phyloP scores from a whole-genome alignment of 1,140 invertebrate species.

The Centruroides sculpturatus region DNA sequence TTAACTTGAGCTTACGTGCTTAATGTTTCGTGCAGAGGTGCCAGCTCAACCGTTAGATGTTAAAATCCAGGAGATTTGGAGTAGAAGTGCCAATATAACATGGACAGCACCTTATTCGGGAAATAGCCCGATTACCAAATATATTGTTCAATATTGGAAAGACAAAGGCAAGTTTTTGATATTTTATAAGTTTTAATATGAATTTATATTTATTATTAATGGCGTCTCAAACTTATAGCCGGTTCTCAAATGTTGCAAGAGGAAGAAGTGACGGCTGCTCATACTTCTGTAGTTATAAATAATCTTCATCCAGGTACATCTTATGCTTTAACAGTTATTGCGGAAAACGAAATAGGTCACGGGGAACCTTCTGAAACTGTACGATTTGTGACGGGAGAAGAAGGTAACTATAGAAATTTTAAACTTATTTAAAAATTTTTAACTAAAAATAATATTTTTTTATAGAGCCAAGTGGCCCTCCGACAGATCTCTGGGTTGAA shows the following conservation, averaged over 20 bases:
- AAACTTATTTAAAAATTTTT: constrained; percentile 10
- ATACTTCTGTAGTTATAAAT: constrained; percentile 18
- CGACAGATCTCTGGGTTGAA: constrained; percentile 16
- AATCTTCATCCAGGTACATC: constrained; percentile 69
- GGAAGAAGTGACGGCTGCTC: constrained; percentile 10
- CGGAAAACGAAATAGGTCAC: constrained; percentile 84
- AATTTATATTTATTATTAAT: too few relatives aligned
- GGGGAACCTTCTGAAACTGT: constrained; percentile 83
- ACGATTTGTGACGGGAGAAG: constrained; percentile 84
- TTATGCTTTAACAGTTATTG: constrained; percentile 82
- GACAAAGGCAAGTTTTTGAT: constrained; percentile 8
- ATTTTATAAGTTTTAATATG: too few relatives aligned
- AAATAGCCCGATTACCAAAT: constrained; percentile 82
- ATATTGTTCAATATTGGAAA: constrained; percentile 83
- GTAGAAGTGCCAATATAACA: constrained; percentile 70
- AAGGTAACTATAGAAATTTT: constrained; percentile 36
- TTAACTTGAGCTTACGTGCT: too few relatives aligned
- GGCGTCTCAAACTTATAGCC: neutral
- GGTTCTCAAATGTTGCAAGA: constrained; percentile 17
- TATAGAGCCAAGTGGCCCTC: constrained; percentile 15
- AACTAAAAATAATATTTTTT: neutral
- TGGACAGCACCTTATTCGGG: constrained; percentile 91
- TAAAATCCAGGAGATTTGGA: constrained; percentile 81
- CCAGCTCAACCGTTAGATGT: constrained; percentile 82
- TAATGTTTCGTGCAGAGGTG: constrained; percentile 46